A percentile compares a stretch with the other conserved stretches of the same genome.
phyloP scores from a whole-genome alignment of 2,797 vertebrate genomes.

The Erethizon dorsatum region DNA sequence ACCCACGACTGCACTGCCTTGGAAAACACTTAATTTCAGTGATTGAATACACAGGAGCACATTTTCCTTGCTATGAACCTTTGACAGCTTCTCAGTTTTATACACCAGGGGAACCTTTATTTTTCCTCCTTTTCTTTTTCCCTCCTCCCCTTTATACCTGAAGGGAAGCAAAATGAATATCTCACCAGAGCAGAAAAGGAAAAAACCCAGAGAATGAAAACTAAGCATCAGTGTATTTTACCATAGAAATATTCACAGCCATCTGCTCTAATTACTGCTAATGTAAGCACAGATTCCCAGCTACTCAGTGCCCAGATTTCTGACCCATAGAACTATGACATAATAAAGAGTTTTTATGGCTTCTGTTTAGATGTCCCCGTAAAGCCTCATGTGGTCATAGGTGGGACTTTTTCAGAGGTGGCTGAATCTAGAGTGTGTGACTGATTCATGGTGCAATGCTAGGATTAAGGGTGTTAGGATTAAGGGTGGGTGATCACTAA shows the following conservation, averaged over 20 bases:
- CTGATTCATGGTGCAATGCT: neutral
- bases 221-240: conserved; percentile 85
- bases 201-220: conserved; percentile 69
- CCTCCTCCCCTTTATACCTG: conserved; percentile 83
- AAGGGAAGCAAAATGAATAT: conserved; percentile 86
- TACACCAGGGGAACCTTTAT: conserved; percentile 85
- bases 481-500: neutral
- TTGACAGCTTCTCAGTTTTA: conserved; percentile 89
- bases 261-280: conserved; percentile 91
- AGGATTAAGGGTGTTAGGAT: neutral
- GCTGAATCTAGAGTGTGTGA: neutral
- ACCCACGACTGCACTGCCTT: conserved; percentile 85
- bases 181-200: conserved; percentile 82
- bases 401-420: neutral
- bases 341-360: neutral
- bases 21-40: conserved; percentile 91
- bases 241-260: conserved; percentile 87
- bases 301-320: neutral
- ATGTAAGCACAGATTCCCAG: conserved; percentile 72
- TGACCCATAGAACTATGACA: neutral
- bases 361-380: neutral
- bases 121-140: conserved; percentile 2
- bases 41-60: conserved; percentile 89
- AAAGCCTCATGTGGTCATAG: neutral
- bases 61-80: conserved; percentile 88